Conservation (phyloP, 2,888 invertebrate genomes). For the Heterodera filipjevi region DNA sequence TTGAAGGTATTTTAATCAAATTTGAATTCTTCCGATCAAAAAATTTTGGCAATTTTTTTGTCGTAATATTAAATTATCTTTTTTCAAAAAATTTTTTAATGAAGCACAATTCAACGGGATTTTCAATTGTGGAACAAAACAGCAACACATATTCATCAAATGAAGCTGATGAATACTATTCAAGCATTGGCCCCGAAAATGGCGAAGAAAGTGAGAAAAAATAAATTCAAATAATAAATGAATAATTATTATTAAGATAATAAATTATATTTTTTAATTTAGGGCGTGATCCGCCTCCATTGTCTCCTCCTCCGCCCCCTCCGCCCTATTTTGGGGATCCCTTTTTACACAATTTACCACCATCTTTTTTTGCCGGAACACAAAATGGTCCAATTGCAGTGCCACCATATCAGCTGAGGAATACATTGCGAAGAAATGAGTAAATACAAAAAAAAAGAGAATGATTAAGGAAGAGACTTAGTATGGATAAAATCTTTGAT, state of each 20-base stretch:
- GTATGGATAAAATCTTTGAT: too few relatives aligned
- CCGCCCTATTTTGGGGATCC: slow-evolving; percentile 17
- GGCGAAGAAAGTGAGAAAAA: not conserved
- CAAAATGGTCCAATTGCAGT: not conserved
- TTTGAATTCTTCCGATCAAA: too few relatives aligned
- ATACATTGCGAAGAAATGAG: not conserved
- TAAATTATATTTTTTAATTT: not conserved
- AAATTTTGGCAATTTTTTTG: too few relatives aligned
- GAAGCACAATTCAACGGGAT: not conserved
- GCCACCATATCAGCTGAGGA: slow-evolving; percentile 26
- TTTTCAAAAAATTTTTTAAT: not conserved
- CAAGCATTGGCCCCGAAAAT: slow-evolving; percentile 20
- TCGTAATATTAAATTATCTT: too few relatives aligned
- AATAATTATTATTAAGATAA: not conserved
- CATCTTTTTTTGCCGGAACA: not conserved
- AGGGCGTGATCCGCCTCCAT: slow-evolving; percentile 9
- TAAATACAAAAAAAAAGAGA: not conserved
- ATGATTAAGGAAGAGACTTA: too few relatives aligned
- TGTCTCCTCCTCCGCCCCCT: slow-evolving; percentile 21
- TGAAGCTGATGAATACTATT: slow-evolving; percentile 25
- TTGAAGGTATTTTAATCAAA: too few relatives aligned
- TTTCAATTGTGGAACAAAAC: not conserved
- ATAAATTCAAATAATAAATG: not conserved
- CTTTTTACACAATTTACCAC: not conserved
- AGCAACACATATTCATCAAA: slow-evolving; percentile 19